phyloP scores from a whole-genome alignment of 2,888 invertebrate genomes.

The Athalia circularis region DNA sequence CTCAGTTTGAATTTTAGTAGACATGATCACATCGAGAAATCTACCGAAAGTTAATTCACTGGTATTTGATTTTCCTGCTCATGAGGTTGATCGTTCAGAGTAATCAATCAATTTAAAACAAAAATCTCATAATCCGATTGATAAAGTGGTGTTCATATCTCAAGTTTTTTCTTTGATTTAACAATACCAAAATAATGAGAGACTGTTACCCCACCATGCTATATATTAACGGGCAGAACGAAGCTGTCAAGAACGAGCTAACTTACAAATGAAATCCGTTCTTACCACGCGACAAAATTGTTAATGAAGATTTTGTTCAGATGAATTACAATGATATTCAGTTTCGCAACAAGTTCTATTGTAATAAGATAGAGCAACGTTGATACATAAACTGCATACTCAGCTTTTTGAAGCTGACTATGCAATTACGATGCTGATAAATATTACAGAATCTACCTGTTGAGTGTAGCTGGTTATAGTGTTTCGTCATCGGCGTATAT shows the following conservation, averaged over 20 bases:
- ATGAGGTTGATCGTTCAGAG: neutral
- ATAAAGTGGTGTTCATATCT: conserved; percentile 2
- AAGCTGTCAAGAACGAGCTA: no score
- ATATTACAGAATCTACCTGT: conserved; percentile 24
- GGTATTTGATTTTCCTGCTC: conserved; percentile 4
- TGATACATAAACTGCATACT: neutral
- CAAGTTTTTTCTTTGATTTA: neutral
- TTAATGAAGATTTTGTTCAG: neutral
- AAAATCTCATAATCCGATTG: neutral
- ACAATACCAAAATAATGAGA: neutral
- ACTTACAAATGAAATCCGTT: neutral
- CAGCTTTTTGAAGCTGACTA: neutral
- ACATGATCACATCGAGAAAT: conserved; percentile 11
- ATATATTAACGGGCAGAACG: no score
- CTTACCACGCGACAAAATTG: neutral
- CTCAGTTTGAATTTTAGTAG: conserved; percentile 12
- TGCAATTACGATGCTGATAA: conserved; percentile 5
- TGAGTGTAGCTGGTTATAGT: neutral
- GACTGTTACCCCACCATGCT: neutral
- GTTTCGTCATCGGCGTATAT: neutral
- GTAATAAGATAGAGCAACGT: neutral
- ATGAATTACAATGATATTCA: neutral
- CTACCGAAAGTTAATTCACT: conserved; percentile 4
- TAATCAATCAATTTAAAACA: conserved; percentile 14
- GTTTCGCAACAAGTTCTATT: neutral